phyloP scores from a whole-genome alignment of 35 echinoderm and acorn worm genomes.

The Stichopus chloronotus region DNA sequence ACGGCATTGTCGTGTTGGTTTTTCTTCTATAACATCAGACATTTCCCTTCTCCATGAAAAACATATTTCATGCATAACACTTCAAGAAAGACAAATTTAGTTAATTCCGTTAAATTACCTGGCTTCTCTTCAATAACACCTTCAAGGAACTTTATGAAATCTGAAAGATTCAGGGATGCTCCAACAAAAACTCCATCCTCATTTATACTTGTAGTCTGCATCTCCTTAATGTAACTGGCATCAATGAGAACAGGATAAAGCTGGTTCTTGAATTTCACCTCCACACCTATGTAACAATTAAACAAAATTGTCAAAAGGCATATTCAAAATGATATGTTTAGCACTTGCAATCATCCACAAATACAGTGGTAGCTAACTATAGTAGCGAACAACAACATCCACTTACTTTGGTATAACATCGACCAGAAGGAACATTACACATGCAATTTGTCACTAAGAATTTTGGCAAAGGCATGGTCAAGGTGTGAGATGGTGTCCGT shows the following conservation, averaged over 20 bases:
- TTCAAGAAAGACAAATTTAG: too few species aligned
- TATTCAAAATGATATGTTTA: background rate
- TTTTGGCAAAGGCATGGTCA: too few species aligned
- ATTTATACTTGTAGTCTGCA: constrained; percentile 48
- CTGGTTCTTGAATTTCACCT: constrained; percentile 96
- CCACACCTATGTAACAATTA: constrained; percentile 61
- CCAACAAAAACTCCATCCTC: constrained; percentile 72
- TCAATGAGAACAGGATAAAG: constrained; percentile 74
- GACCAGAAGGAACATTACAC: too few species aligned
- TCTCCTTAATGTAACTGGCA: constrained; percentile 71
- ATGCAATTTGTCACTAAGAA: too few species aligned
- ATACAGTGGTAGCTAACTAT: background rate
- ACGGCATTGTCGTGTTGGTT: too few species aligned
- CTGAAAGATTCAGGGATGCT: constrained; percentile 76
- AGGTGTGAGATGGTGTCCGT: too few species aligned
- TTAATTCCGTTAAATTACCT: constrained; percentile 18
- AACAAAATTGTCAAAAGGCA: background rate
- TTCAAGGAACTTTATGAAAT: constrained; percentile 68
- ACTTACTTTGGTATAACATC: too few species aligned
- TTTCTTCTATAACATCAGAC: too few species aligned
- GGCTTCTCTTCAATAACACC: constrained; percentile 59
- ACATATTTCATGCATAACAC: too few species aligned
- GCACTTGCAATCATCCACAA: background rate
- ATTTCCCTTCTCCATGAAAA: too few species aligned
- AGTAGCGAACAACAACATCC: background rate